Base-by-base conservation (phyloP, 2,797 vertebrate genomes). In the Rhabdophis nuchalis region DNA sequence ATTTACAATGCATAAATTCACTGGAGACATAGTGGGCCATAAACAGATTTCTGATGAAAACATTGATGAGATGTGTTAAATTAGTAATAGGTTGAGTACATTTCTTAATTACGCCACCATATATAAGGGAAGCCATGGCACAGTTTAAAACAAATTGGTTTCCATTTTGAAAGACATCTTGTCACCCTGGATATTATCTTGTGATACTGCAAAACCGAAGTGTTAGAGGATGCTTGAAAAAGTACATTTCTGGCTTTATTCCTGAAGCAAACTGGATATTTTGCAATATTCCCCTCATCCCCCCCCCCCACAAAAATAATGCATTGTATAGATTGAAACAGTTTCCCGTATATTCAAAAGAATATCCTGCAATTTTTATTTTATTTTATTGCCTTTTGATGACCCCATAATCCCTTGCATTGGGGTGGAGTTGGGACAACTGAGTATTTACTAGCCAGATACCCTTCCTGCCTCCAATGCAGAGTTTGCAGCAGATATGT, bases 11-110 rank as follows among this genome's bases (percentile, higher is more conserved):
- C 95, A 96, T 96, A 97, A 96, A 97, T 97, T 95, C 96, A 92
- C 91, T 90, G 93, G 93, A 87, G 90, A 96, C 95, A 96, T 93
- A 94, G 93, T 95, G 94, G 93, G 94, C 50, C 60, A 96, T 94
- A 95, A 96, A 96, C 90, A 91, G 93, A 92, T 97, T 96, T 97
- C 93, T 95, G 95, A 97, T 97, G 95, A 95, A 96, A 96, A 96
- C 93, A 95, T 92, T 92, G 96, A 96, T 96, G 95, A 96, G 95
- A 57, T 93, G 90, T 97, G 95, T 95, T 98, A 97, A 97, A 98
- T 98, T 98, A 97, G 96, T 97, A 97, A 97, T 97, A 96, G 94
- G 94, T 92, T 96, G 96, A 97, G 97, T 96, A 96, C 94, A 96
- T 97, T 97, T 97, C 96, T 97, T 97, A 97, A 97, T 97, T 96